Evolutionary conservation across 2,888 invertebrate species (phyloP), one percentile per base, ranked within the genome.

Genomic region (Epinotia ramella): DNA sequence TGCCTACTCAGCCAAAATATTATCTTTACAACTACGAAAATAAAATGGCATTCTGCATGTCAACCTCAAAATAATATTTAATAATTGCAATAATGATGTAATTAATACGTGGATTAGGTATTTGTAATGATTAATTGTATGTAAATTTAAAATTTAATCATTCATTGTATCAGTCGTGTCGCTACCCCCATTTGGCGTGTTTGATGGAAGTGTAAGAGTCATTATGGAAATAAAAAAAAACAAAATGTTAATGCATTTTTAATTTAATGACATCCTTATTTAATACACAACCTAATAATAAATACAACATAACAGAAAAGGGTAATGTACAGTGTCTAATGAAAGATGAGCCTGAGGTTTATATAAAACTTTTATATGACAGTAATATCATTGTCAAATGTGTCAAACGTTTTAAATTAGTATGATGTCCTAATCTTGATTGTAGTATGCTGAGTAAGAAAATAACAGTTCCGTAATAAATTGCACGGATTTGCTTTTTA

Each of bases 101-200:
- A 80, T 82, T 82, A 77, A 80, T 82, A 82, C 80, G 81, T 84
- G 88, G 84, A 84, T 81, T 89, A 89, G 89, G 84, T 89, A 88
- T 89, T 88, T 90, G 86, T 90, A 89, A 86, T 81, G 80, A 82
- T 85, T 89, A 90, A 68, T 84, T 84, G 86, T 89, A 88, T 86
- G 87, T 91, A 88, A 89, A 85, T 82, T 82, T 81, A 84, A 83
- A 81, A 84, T 82, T 82, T 81, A 83, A 84, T 80, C 86, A 88
- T 83, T 90, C 86, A 89, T 89, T 90, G 86, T 91, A 89, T 89
- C 89, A 87, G 89, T 91, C 91, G 87, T 86, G 84, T 90, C 88
- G 88, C 89, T 87, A 88, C 85, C 88, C 83, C 89, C 91, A 92
- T 92, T 90, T 89, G 86, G 92, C 89, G 91, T 93, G 91, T 91